Conservation (phyloP, 2,113 vertebrate species). For the Cryptoleucopteryx plumbea region DNA sequence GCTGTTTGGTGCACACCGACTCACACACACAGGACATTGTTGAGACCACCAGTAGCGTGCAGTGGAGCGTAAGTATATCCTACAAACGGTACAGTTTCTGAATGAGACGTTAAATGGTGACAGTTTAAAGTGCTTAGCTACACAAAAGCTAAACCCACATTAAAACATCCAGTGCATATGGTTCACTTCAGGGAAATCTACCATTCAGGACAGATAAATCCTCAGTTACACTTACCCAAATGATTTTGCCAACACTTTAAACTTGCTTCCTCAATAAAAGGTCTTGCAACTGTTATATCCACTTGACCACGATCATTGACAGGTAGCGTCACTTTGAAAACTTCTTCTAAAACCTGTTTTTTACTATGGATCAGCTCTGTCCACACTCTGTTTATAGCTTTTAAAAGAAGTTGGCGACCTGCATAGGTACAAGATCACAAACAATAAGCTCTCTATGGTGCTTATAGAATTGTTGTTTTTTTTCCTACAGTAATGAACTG, state of each 20-base stretch:
- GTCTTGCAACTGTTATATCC: constrained; percentile 85
- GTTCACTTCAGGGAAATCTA: not conserved
- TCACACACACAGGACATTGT: not conserved
- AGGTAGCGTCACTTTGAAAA: constrained; percentile 92
- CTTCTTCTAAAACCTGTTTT: constrained; percentile 92
- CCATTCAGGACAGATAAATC: not conserved
- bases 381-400: constrained; percentile 97
- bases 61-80: not conserved
- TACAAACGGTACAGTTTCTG: not conserved
- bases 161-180: not conserved
- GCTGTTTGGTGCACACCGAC: not conserved
- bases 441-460: not conserved
- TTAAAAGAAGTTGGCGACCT: constrained; percentile 96
- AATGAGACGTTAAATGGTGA: not conserved
- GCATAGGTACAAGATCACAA: not conserved
- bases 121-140: not conserved
- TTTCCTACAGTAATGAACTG: not conserved
- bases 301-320: constrained; percentile 94
- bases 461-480: not conserved
- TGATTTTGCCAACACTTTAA: constrained; percentile 98
- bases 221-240: constrained; percentile 77
- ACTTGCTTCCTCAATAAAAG: constrained; percentile 90
- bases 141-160: not conserved
- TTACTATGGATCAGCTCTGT: constrained; percentile 97
- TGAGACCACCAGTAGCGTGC: not conserved